Evolutionary conservation across 2,888 invertebrate genomes (phyloP).

Genomic region (Tetrapedia diversipes): DNA sequence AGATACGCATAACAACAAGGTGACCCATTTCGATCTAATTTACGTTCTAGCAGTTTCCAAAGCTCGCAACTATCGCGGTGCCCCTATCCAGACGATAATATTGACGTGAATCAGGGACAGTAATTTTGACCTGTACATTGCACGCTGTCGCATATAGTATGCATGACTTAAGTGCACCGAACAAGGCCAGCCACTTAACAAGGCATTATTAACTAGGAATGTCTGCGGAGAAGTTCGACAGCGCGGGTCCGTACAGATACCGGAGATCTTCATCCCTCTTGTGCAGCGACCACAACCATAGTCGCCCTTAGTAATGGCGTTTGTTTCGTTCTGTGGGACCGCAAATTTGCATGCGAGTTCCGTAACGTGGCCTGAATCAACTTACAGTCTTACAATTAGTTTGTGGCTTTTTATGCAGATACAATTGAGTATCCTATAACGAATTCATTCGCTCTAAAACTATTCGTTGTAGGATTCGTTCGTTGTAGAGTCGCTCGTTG

Average conservation of each 20-base stretch:
- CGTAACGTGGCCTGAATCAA: neutral
- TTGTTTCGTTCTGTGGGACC: slow-evolving; percentile 33
- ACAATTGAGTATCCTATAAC: no score
- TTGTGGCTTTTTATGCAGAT: no score
- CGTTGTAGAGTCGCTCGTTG: no score
- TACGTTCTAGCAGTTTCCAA: neutral
- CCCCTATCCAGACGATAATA: no score
- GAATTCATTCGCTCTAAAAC: no score
- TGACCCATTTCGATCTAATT: neutral
- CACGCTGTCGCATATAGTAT: slow-evolving; percentile 42
- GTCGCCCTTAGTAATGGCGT: slow-evolving; percentile 38
- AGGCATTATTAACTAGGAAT: slow-evolving; percentile 62
- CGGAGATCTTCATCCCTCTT: slow-evolving; percentile 22
- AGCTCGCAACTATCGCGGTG: neutral
- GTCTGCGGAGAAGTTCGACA: slow-evolving; percentile 52
- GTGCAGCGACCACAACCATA: neutral
- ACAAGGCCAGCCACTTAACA: slow-evolving; percentile 64
- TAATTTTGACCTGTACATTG: slow-evolving; percentile 40
- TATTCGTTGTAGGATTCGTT: no score
- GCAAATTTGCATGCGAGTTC: slow-evolving; percentile 17
- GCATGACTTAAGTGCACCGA: slow-evolving; percentile 59
- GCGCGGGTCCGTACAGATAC: slow-evolving; percentile 11
- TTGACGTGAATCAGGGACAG: slow-evolving; percentile 26
- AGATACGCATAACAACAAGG: no score
- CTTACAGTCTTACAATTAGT: no score